Evolutionary conservation across 2,888 invertebrate species (phyloP).

Genomic region (Epistrophe grossulariae): DNA sequence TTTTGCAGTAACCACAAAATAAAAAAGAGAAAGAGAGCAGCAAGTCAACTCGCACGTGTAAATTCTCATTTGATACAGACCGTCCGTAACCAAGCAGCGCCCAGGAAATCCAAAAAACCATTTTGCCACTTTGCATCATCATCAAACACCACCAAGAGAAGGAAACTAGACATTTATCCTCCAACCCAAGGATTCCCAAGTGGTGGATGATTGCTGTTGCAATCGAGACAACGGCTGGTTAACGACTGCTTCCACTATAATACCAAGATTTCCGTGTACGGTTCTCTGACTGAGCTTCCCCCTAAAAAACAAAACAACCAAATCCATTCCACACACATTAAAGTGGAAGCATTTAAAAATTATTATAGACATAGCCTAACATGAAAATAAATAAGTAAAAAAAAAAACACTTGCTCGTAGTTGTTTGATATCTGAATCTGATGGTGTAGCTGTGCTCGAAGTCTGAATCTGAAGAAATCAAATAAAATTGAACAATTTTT

Average conservation of each 20-base stretch:
- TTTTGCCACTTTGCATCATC: constrained; percentile 56
- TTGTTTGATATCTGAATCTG: constrained; percentile 67
- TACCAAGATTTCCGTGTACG: constrained; percentile 64
- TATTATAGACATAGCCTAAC: constrained; percentile 40
- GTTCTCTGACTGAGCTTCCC: constrained; percentile 47
- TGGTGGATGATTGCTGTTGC: constrained; percentile 74
- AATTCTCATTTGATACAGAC: constrained; percentile 59
- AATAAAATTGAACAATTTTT: constrained; percentile 74
- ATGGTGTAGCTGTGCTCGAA: constrained; percentile 50
- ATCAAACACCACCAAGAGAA: constrained; percentile 56
- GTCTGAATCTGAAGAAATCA: constrained; percentile 62
- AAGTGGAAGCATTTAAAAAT: constrained; percentile 60
- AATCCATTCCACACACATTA: constrained; percentile 61
- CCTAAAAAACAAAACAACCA: constrained; percentile 56
- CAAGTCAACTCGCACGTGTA: constrained; percentile 48
- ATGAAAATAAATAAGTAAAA: constrained; percentile 27
- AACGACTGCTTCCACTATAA: constrained; percentile 64
- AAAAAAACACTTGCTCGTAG: constrained; percentile 54
- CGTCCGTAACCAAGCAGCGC: constrained; percentile 57
- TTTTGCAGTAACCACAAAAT: constrained; percentile 17
- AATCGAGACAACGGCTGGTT: constrained; percentile 74
- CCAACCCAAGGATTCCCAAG: constrained; percentile 61
- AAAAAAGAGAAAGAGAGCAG: constrained; percentile 39
- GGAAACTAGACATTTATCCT: constrained; percentile 41
- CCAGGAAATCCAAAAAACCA: constrained; percentile 58